Base-by-base conservation (phyloP, 2,113 vertebrate genomes). In the Turnix velox region DNA sequence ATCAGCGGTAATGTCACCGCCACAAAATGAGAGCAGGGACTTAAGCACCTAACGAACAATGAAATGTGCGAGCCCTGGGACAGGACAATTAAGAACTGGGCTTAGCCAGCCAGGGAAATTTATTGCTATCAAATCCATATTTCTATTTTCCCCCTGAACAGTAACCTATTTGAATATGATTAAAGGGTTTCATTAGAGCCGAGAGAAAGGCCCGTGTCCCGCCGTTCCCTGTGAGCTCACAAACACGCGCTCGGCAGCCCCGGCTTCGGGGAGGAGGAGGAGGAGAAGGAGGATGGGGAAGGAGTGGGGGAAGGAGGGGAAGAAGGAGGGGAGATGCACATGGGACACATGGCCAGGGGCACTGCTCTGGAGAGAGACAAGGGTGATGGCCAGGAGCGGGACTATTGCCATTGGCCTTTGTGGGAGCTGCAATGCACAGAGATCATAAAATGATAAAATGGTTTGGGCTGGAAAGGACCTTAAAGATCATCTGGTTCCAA, bases 141-240 rank as follows among this genome's bases (percentile, higher is more conserved):
- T 99, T 99, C 99, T 99, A 99, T 99, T 99, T 99, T 99, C 98
- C 98, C 98, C 98, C 99, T 99, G 99, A 99, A 99, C 99, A 99
- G 99, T 99, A 99, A 99, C 99, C 99, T 99, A 99, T 99, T 99
- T 99, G 99, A 99, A 99, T 99, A 99, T 99, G 99, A 99, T 99
- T 99, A 99, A 99, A 99, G 98, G 98, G 98, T 98, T 98, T 98
- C 98, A 98, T 98, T 98, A 98, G 97, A 96, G 97, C 96, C 83
- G 96, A 97, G 97, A 98, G 97, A 98, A 97, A 97, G 97, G 97
- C 97, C 97, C 86, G 61, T 96, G 96, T 97, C 97, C 97, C 90
- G 76, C 58, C 81, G 95, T 97, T 98, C 97, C 97, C 95, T 96
- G 98, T 97, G 97, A 98, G 98, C 98, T 97, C 98, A 97, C 97